These are phyloP conservation scores for Pipistrellus nathusii DNA, from an alignment of 2,797 vertebrate genomes.

Conservation along the genomic window DNA sequence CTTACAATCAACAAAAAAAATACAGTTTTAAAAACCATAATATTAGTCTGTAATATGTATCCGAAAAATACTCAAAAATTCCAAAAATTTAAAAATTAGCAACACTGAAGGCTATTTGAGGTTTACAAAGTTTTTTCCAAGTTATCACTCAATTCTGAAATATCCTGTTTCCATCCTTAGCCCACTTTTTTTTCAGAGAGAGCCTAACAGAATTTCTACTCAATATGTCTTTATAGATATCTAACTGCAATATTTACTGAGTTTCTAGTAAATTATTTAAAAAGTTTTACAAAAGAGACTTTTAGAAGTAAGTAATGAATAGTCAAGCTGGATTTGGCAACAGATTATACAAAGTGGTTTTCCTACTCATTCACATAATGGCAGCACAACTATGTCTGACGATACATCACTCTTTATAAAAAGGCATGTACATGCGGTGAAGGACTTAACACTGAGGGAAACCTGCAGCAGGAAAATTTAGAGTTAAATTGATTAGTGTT, in stretches of 20 bases:
- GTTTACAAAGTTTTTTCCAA: not conserved
- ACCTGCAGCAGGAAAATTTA: conserved; percentile 7
- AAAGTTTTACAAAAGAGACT: conserved; percentile 56
- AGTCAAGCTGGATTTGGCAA: conserved; percentile 41
- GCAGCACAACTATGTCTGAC: not conserved
- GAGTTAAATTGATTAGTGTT: conserved; percentile 63
- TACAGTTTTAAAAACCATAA: not conserved
- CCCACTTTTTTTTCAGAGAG: conserved; percentile 37
- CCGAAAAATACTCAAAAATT: not conserved
- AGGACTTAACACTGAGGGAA: conserved; percentile 34
- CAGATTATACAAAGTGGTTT: conserved; percentile 46
- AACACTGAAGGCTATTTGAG: not conserved
- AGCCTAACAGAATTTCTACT: not conserved
- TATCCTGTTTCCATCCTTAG: not conserved
- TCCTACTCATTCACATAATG: not conserved
- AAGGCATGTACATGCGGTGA: not conserved
- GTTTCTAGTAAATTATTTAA: conserved; percentile 60
- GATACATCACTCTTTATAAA: conserved; percentile 52
- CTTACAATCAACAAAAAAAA: not conserved
- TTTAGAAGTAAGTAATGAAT: conserved; percentile 68
- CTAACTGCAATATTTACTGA: conserved; percentile 22
- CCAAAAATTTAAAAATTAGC: not conserved
- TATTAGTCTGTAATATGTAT: not conserved
- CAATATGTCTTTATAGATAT: conserved; percentile 35
- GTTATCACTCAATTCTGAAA: conserved; percentile 32